Evolutionary conservation across 2,888 invertebrate genomes (phyloP).

Genomic region (Papilio gigon): DNA sequence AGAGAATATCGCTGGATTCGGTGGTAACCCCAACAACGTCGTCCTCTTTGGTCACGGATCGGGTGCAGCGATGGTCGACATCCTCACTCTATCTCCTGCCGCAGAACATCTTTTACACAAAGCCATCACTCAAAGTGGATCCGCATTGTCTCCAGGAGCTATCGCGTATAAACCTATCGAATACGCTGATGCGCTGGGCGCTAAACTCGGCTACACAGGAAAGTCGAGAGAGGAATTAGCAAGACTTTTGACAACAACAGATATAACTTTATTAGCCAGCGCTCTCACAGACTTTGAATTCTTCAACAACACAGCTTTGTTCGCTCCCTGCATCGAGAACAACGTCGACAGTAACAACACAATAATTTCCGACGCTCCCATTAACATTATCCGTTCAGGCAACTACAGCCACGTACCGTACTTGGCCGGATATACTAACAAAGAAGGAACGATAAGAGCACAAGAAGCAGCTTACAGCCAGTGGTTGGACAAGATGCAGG

Average conservation of each 20-base stretch:
- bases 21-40: conserved; percentile 88
- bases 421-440: conserved; percentile 64
- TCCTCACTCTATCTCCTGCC: conserved; percentile 65
- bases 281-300: conserved; percentile 59
- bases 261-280: conserved; percentile 52
- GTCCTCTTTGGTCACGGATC: conserved; percentile 92
- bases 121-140: conserved; percentile 71
- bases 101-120: conserved; percentile 63
- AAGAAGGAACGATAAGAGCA: conserved; percentile 70
- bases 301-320: conserved; percentile 66
- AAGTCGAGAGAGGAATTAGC: conserved; percentile 59
- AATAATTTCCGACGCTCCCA: conserved; percentile 63
- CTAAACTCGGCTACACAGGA: conserved; percentile 58
- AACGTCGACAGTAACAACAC: conserved; percentile 54
- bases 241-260: conserved; percentile 53
- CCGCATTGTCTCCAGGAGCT: conserved; percentile 71
- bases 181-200: conserved; percentile 60
- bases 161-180: conserved; percentile 69
- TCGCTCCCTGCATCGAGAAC: conserved; percentile 74
- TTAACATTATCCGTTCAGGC: conserved; percentile 60
- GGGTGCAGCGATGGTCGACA: conserved; percentile 84
- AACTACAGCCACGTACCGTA: conserved; percentile 67
- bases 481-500: conserved; percentile 66
- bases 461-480: conserved; percentile 54
- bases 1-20: conserved; percentile 87